phyloP scores from a whole-genome alignment of 2,888 invertebrate species.

The Lysandra coridon region DNA sequence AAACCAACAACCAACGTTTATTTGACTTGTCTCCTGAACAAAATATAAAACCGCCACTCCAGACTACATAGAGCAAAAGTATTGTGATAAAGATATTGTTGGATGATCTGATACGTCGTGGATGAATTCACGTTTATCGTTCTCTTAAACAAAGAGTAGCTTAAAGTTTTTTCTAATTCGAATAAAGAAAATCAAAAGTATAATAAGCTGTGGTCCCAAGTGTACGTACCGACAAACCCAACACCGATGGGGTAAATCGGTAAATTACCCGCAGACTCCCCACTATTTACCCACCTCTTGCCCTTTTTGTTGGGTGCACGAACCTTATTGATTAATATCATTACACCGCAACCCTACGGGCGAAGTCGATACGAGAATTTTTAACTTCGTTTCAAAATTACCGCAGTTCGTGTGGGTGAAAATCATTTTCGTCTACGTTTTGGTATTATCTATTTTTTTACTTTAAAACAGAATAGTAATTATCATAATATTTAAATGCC shows the following conservation, averaged over 20 bases:
- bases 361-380: slow-evolving; percentile 3
- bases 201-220: slow-evolving; percentile 30
- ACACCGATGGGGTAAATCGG: slow-evolving; percentile 51
- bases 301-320: slow-evolving; percentile 59
- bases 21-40: too few relatives aligned
- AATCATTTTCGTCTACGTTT: too few relatives aligned
- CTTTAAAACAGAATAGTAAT: neutral
- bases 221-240: slow-evolving; percentile 33
- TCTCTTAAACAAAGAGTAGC: too few relatives aligned
- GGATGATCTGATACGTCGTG: too few relatives aligned
- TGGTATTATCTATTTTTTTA: neutral
- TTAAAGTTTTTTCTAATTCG: too few relatives aligned
- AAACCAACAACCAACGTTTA: too few relatives aligned
- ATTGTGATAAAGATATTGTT: too few relatives aligned
- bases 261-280: slow-evolving; percentile 65
- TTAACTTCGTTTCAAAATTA: slow-evolving; percentile 16
- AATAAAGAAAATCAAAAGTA: neutral
- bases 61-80: too few relatives aligned
- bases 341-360: slow-evolving; percentile 23
- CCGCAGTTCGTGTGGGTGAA: too few relatives aligned
- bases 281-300: slow-evolving; percentile 60
- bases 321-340: slow-evolving; percentile 56
- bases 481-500: too few relatives aligned
- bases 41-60: too few relatives aligned
- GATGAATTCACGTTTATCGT: too few relatives aligned